These are phyloP conservation scores for Volucella inflata DNA, from an alignment of 2,888 invertebrate species.

Conservation along the genomic window DNA sequence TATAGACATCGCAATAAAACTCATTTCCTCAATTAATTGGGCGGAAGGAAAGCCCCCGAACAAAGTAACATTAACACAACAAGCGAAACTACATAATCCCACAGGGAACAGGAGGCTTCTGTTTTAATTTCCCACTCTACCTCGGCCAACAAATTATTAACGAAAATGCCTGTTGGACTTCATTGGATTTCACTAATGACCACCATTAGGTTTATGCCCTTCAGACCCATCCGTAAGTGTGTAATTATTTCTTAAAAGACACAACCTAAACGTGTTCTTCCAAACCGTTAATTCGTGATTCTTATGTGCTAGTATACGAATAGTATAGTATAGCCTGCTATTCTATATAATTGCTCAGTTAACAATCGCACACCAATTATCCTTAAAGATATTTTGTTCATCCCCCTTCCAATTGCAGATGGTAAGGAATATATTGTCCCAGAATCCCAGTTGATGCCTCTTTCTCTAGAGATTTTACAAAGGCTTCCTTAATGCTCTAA, in stretches of 20 bases:
- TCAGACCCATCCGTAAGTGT: conserved; percentile 24
- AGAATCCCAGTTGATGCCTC: conserved; percentile 54
- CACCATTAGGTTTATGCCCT: conserved; percentile 40
- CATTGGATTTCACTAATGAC: conserved; percentile 66
- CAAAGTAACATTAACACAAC: too few species aligned
- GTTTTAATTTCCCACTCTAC: background rate
- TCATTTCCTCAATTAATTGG: too few species aligned
- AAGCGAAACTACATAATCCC: too few species aligned
- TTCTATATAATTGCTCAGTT: conserved; percentile 56
- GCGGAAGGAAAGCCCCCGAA: too few species aligned
- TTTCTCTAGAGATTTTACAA: conserved; percentile 34
- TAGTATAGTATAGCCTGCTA: background rate
- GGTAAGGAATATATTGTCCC: conserved; percentile 41
- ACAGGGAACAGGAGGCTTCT: too few species aligned
- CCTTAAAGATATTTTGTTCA: conserved; percentile 54
- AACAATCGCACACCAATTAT: conserved; percentile 64
- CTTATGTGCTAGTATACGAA: conserved; percentile 28
- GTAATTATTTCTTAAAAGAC: conserved; percentile 51
- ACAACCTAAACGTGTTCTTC: conserved; percentile 41
- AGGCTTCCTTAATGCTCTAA: conserved; percentile 30
- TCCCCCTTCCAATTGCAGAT: background rate
- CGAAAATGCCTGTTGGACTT: conserved; percentile 58
- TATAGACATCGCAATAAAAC: too few species aligned
- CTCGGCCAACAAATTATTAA: conserved; percentile 44
- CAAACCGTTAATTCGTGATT: conserved; percentile 55